phyloP scores from a whole-genome alignment of 2,113 vertebrate genomes.

The Dromiciops gliroides region DNA sequence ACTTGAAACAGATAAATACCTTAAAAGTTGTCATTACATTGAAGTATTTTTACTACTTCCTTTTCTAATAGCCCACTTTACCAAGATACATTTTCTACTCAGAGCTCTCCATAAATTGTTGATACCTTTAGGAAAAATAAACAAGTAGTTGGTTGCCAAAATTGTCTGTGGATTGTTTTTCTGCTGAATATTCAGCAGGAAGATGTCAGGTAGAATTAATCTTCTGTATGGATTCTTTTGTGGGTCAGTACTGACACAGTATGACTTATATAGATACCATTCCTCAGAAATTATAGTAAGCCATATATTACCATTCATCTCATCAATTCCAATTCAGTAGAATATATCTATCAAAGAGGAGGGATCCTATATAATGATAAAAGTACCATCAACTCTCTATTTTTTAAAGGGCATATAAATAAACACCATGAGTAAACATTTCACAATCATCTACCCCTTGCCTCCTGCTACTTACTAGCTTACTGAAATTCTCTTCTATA shows the following conservation, averaged over 20 bases:
- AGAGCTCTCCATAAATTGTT: background rate
- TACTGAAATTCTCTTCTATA: background rate
- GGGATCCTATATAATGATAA: background rate
- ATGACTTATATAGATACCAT: background rate
- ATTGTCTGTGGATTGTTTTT: background rate
- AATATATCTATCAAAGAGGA: conserved; percentile 1
- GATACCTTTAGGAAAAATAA: background rate
- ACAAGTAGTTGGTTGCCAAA: background rate
- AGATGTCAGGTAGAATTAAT: background rate
- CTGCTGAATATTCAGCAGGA: background rate
- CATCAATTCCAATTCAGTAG: conserved; percentile 10
- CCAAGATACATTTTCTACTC: conserved; percentile 17
- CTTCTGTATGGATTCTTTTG: background rate
- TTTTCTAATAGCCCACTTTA: background rate
- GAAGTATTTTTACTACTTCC: background rate
- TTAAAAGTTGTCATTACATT: background rate
- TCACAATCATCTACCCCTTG: background rate
- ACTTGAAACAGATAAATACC: background rate
- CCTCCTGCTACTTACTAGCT: background rate
- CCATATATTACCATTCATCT: conserved; percentile 34
- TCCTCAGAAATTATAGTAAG: conserved; percentile 26
- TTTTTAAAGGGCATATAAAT: background rate
- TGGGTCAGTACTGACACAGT: background rate
- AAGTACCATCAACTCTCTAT: background rate
- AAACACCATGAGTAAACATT: background rate